A percentile compares a stretch with the other conserved stretches of the same genome.
Conservation (phyloP, 2,888 invertebrate genomes). For the Heliconius cydno region DNA sequence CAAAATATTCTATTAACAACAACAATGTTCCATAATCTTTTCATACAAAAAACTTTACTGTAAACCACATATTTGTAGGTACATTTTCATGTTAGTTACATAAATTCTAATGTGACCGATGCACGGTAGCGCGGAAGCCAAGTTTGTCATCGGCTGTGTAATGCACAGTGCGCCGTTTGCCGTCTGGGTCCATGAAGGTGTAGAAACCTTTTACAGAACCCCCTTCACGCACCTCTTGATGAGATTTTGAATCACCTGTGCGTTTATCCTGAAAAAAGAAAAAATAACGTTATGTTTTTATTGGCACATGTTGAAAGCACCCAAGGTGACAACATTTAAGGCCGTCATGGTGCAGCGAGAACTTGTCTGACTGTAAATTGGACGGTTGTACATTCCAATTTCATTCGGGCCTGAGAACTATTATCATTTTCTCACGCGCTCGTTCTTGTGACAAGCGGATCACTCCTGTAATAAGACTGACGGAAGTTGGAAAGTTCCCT, state of each 20-base stretch:
- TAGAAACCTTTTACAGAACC: slow-evolving; percentile 68
- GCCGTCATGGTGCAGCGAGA: too few species aligned
- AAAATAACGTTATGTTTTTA: neutral
- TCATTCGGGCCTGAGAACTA: too few species aligned
- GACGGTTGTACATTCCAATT: too few species aligned
- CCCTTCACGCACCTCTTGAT: slow-evolving; percentile 62
- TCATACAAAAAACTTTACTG: neutral
- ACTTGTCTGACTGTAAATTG: too few species aligned
- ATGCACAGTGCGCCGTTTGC: slow-evolving; percentile 67
- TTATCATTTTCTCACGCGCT: too few species aligned
- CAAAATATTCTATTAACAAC: neutral
- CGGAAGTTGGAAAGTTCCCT: too few species aligned
- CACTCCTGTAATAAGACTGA: too few species aligned
- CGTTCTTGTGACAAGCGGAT: too few species aligned
- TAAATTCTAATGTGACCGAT: slow-evolving; percentile 48
- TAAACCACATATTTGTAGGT: too few species aligned
- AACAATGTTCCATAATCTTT: neutral
- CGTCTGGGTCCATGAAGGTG: slow-evolving; percentile 67
- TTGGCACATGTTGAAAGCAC: too few species aligned
- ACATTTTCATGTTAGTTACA: too few species aligned
- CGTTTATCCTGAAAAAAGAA: slow-evolving; percentile 62
- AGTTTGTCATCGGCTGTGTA: slow-evolving; percentile 66
- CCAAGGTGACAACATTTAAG: too few species aligned
- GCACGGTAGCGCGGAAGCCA: slow-evolving; percentile 64
- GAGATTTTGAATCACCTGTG: slow-evolving; percentile 66